phyloP scores from a whole-genome alignment of 2,797 vertebrate species.

The Lerista edwardsae region DNA sequence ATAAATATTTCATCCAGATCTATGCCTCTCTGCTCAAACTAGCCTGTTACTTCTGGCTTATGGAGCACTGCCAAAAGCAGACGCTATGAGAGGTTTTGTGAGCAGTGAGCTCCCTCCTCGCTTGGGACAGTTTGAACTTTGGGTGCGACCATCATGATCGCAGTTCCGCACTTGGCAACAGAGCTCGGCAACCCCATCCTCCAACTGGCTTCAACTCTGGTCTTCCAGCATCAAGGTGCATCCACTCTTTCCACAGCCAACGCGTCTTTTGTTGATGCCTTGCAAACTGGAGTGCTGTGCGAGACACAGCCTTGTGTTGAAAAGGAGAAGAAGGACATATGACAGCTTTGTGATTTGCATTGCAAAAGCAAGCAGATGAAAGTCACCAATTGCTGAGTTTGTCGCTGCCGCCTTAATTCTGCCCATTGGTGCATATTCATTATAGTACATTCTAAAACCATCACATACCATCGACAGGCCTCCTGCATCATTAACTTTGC shows the following conservation, averaged over 20 bases:
- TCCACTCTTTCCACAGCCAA: no score
- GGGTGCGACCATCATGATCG: neutral
- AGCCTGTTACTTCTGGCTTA: neutral
- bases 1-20: slow-evolving; percentile 48
- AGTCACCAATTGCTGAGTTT: slow-evolving; percentile 1
- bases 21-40: slow-evolving; percentile 17
- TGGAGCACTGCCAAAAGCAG: neutral
- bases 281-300: neutral
- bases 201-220: neutral
- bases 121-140: neutral
- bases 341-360: slow-evolving; percentile 13
- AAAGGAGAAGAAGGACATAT: neutral
- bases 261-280: neutral
- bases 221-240: neutral
- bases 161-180: neutral
- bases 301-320: neutral
- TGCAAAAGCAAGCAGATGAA: slow-evolving; percentile 12
- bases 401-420: slow-evolving; percentile 13
- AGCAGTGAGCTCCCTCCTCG: rapidly evolving
- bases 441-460: slow-evolving; percentile 17
- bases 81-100: neutral
- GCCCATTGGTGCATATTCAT: slow-evolving; percentile 23
- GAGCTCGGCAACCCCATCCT: neutral
- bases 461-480: slow-evolving; percentile 3
- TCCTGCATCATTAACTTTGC: slow-evolving; percentile 32